Base-by-base conservation (phyloP, 2,797 vertebrate genomes). In the Xenopus petersii region DNA sequence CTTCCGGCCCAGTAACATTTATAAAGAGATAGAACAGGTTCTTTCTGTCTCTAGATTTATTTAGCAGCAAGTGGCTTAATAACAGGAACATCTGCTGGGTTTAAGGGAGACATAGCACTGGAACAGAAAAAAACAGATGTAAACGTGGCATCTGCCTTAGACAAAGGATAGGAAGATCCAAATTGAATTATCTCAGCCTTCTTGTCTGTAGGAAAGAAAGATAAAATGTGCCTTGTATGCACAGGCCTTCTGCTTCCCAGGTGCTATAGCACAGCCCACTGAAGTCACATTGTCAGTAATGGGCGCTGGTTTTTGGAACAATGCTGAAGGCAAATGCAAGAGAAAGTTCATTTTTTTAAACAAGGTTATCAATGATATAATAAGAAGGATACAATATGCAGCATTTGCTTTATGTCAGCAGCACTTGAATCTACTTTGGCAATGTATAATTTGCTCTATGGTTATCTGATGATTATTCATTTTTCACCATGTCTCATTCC, bases 71-170 rank as follows among this genome's bases (percentile, higher is more conserved):
- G 47, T 86, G 77, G 48, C 69, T 81, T 75, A 80, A 70, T 74
- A 82, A 84, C 80, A 77, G 82, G 81, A 90, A 91, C 89, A 92
- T 92, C 90, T 93, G 92, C 90, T 86, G 82, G 82, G 80, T 82
- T 80, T 63, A 79, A 71, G 72, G 76, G 75, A 84, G 80, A 92
- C 26, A 90, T 85, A 87, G 87, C 87, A 30, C 26, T 30, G 26
- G 26, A 30, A 30, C 87, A 85, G 24, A 56, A 88, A 93, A 30
- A 4, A 2, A 90, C 94, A 96, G 95, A 96, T 95, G 94, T 94
- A 94, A 91, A 89, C 91, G 93, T 94, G 95, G 95, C 95, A 96
- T 96, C 93, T 95, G 95, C 89, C 87, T 88, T 82, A 83, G 88
- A 91, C 90, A 93, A 93, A 91, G 86, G 85, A 92, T 83, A 81